Evolutionary conservation across 2,888 invertebrate species (phyloP).

Genomic region (Agrotis exclamationis): DNA sequence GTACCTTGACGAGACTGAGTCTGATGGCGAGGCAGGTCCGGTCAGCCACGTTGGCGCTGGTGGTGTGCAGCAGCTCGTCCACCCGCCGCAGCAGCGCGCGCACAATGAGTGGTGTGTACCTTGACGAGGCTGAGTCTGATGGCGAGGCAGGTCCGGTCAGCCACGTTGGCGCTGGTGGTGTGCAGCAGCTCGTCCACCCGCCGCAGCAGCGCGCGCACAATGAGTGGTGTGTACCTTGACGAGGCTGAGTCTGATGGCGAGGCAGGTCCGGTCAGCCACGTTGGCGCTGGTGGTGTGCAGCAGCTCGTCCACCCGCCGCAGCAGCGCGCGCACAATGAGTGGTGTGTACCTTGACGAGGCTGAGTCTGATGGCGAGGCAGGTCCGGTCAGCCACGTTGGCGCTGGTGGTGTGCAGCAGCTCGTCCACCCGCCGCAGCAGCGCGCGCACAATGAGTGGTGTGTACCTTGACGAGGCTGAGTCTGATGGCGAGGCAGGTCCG

Average conservation of each 20-base stretch:
- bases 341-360: slow-evolving; percentile 92
- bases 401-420: slow-evolving; percentile 90
- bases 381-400: slow-evolving; percentile 93
- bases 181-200: slow-evolving; percentile 88
- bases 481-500: slow-evolving; percentile 92
- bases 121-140: slow-evolving; percentile 92
- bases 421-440: slow-evolving; percentile 84
- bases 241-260: slow-evolving; percentile 92
- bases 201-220: slow-evolving; percentile 82
- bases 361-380: slow-evolving; percentile 92
- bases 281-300: slow-evolving; percentile 91
- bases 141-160: slow-evolving; percentile 92
- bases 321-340: slow-evolving; percentile 84
- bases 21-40: slow-evolving; percentile 92
- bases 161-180: slow-evolving; percentile 91
- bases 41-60: slow-evolving; percentile 92
- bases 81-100: slow-evolving; percentile 84
- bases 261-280: slow-evolving; percentile 92
- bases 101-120: too few relatives aligned
- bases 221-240: slow-evolving; percentile 92
- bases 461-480: slow-evolving; percentile 92
- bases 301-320: slow-evolving; percentile 85
- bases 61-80: slow-evolving; percentile 89
- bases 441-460: too few relatives aligned
- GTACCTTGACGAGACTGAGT: slow-evolving; percentile 92